Base-by-base conservation (phyloP, 1,140 invertebrate species). In the Ostrea denselamellosa region DNA sequence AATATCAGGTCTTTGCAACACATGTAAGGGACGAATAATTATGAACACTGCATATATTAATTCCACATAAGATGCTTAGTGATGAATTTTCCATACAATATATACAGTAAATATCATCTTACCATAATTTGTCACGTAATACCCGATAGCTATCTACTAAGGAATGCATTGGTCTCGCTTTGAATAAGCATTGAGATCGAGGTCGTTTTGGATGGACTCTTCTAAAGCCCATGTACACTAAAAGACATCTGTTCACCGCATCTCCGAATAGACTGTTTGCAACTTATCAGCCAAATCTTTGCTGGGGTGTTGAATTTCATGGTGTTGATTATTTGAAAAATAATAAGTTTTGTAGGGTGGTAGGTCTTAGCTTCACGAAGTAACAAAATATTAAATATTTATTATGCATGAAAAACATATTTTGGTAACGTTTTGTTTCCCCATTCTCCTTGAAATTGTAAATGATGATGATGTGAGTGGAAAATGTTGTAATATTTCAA, bases 21-120 rank as follows among this genome's bases (percentile, higher is more conserved):
- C 19, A 58, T 58, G 14, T 19, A 58, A 17, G 14, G 14, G 56
- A 58, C 14, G 4, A 58, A 58, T 12, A 14, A 58, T 8, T 19
- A 14, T 10, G 56, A 58, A 19, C 56, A 58, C 19, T 58, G 14
- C 56, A 58, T 58, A 58, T 58, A 58, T 19, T 58, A 58, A 19
- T 19, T 58, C 14, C 56, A 58, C 17, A 58, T 58, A 44, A 44
- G 34, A 44, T 44, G 34, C 34, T 44, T n/a, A n/a, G n/a, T n/a
- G n/a, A n/a, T n/a, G n/a, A n/a, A n/a, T n/a, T n/a, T 44, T 44
- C 34, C 34, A 44, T 44, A 44, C 2, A 17, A 58, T 58, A 58
- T 58, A 58, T 58, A 58, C 68, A 71, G 25, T 71, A 71, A 71
- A 71, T 71, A 71, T 71, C 68, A 28, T 25, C 68, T 71, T 71